Conservation (phyloP, 2,797 vertebrate species). For the Todus mexicanus region DNA sequence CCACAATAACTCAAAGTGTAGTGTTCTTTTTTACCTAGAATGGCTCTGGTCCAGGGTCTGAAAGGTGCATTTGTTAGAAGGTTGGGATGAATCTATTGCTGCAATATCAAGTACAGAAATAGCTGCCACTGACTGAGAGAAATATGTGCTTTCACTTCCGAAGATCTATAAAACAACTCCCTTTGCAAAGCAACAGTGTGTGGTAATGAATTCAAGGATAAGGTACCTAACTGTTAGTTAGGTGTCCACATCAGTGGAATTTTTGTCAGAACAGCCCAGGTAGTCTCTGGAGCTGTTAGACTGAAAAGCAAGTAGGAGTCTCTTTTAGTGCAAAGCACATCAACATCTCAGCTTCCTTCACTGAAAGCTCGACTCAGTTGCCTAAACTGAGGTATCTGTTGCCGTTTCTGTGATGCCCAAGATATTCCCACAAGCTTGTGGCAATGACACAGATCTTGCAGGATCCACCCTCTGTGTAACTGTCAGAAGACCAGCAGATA, state of each 20-base stretch:
- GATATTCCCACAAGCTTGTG: background rate
- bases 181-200: background rate
- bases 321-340: background rate
- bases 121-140: background rate
- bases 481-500: background rate
- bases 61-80: conserved; percentile 11
- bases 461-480: background rate
- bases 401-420: background rate
- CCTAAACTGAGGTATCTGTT: background rate
- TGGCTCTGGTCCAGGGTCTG: background rate
- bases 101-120: background rate
- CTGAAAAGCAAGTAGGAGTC: background rate
- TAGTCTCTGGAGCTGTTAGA: background rate
- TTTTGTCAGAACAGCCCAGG: background rate
- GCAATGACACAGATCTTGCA: background rate
- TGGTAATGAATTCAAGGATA: background rate
- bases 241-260: background rate
- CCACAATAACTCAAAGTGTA: background rate
- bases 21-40: background rate
- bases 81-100: background rate
- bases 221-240: background rate
- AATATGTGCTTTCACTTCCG: background rate
- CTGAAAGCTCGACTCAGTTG: background rate
- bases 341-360: background rate
- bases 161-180: background rate